These are phyloP conservation scores for Ciconia nigra DNA, from an alignment of 2,797 vertebrate genomes.

Conservation along the genomic window DNA sequence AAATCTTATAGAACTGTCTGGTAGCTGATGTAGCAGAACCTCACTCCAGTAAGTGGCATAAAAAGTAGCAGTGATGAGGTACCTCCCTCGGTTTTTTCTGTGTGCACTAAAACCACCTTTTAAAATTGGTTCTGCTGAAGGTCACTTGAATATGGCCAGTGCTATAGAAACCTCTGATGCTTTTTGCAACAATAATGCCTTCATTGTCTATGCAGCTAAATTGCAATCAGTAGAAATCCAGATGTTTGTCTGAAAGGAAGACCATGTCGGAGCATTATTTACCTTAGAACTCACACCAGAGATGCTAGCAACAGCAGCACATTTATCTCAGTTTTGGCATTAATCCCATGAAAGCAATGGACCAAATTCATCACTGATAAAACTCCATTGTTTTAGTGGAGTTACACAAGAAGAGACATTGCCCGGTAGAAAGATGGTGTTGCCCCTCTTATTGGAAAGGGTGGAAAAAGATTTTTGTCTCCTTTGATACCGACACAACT, in stretches of 20 bases:
- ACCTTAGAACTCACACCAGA: not conserved
- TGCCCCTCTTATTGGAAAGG: not conserved
- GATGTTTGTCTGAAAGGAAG: slow-evolving; percentile 22
- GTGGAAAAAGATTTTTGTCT: not conserved
- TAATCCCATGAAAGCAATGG: not conserved
- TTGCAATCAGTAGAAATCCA: slow-evolving; percentile 24
- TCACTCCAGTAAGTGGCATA: not conserved
- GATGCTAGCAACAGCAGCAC: not conserved
- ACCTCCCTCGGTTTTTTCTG: not conserved
- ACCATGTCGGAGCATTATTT: not conserved
- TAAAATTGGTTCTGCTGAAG: slow-evolving; percentile 36
- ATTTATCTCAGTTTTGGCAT: not conserved
- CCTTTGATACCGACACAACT: not conserved
- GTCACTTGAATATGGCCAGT: slow-evolving; percentile 6
- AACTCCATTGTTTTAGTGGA: not conserved
- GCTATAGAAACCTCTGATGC: slow-evolving; percentile 37
- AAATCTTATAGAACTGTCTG: not conserved
- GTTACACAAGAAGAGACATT: not conserved
- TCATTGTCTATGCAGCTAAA: slow-evolving; percentile 51
- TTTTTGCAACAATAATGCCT: slow-evolving; percentile 33
- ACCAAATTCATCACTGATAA: not conserved
- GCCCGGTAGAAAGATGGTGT: not conserved
- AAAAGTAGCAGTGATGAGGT: not conserved
- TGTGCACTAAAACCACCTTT: slow-evolving; percentile 27
- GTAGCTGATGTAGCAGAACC: slow-evolving; percentile 40